Base-by-base conservation (phyloP, 2,797 vertebrate genomes). In the Acipenser transmontanus region DNA sequence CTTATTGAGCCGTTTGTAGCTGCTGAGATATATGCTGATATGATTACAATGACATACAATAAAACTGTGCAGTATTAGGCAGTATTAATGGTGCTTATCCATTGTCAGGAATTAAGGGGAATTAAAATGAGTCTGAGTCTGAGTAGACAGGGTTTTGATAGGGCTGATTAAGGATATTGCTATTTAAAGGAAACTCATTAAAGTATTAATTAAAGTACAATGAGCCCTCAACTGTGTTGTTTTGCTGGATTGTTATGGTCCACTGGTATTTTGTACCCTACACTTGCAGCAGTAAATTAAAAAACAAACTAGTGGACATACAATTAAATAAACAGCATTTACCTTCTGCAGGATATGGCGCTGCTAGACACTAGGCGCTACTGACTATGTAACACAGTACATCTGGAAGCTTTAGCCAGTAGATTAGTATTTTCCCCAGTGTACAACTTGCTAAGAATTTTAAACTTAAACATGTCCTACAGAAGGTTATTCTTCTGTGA, bases 101-200 rank as follows among this genome's bases (percentile, higher is more conserved):
- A 84, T 73, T 81, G 87, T 86, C 80, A 83, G 82, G 86, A 90
- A 88, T 88, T 86, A 88, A 87, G 83, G 84, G 87, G 88, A 92
- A 92, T 91, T 89, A 92, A 90, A 79, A 78, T 0, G 66, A 81
- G 74, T 76, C 82, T 81, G 86, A 86, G 82, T 81, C 75, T 78
- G 80, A 86, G 74, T 83, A 88, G 85, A 82, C 84, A 81, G 79
- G 81, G 78, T 81, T 88, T 88, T 87, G 88, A 90, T 89, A 87
- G 88, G 82, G 84, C 84, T 89, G 88, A 92, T 92, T 91, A 91
- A 88, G 84, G 84, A 86, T 87, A 87, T 86, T 84, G 85, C 87
- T 90, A 89, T 91, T 87, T 83, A 66, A 76, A 85, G 82, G 84
- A 89, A 91, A 82, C 85, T 91, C 86, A 89, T 92, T 91, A 90